Conservation (phyloP, 2,888 invertebrate genomes). For the Phalera bucephala region DNA sequence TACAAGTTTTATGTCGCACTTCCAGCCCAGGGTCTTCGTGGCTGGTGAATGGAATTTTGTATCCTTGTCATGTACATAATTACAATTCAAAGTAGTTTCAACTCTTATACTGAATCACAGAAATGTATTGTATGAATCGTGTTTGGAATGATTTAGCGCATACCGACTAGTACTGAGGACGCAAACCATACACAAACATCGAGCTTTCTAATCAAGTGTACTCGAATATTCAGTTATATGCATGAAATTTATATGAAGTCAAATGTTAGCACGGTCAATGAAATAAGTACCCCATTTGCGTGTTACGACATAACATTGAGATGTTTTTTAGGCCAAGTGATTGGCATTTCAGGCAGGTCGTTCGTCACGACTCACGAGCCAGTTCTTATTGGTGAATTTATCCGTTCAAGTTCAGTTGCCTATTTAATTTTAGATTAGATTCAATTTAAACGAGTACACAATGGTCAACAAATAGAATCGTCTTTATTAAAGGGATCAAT, state of each 20-base stretch:
- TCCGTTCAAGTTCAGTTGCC: conserved; percentile 51
- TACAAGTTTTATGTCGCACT: conserved; percentile 16
- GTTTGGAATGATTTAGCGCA: conserved; percentile 32
- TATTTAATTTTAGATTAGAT: conserved; percentile 28
- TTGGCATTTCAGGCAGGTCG: conserved; percentile 64
- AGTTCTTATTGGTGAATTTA: conserved; percentile 39
- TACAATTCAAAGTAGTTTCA: conserved; percentile 55
- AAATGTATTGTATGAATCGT: conserved; percentile 37
- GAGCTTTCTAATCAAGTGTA: conserved; percentile 23
- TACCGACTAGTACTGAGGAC: conserved; percentile 36
- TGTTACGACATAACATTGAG: conserved; percentile 58
- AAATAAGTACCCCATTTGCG: conserved; percentile 42
- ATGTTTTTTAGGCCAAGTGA: conserved; percentile 74
- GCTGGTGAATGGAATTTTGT: conserved; percentile 46
- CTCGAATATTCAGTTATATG: background rate
- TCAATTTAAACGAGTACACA: background rate
- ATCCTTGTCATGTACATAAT: conserved; percentile 51
- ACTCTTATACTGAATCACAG: conserved; percentile 41
- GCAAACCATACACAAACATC: conserved; percentile 5
- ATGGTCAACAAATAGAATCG: background rate
- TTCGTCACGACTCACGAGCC: conserved; percentile 56
- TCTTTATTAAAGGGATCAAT: background rate
- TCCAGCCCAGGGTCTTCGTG: conserved; percentile 36
- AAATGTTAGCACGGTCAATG: conserved; percentile 38
- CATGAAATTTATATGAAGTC: conserved; percentile 21